phyloP scores from a whole-genome alignment of 2,113 vertebrate genomes.

The Pipa parva region DNA sequence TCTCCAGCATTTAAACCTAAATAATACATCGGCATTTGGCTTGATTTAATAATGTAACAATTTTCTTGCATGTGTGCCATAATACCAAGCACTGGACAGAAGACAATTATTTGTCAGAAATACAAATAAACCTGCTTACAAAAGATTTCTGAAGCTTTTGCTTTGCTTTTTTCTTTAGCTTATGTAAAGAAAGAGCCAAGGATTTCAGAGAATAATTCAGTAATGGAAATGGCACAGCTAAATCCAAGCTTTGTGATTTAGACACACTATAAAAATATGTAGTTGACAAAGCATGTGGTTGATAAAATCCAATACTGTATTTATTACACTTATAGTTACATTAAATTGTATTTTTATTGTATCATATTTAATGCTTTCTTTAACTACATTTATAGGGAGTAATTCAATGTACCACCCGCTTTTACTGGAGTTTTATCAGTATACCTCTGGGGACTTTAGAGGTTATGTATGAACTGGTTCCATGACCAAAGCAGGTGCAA shows the following conservation, averaged over 20 bases:
- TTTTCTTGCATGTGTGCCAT: slow-evolving; percentile 6
- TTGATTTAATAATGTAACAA: slow-evolving; percentile 3
- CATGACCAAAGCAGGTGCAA: too few relatives aligned
- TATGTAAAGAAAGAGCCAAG: not conserved
- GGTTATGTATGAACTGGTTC: too few relatives aligned
- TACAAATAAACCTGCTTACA: slow-evolving; percentile 25
- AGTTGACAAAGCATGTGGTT: too few relatives aligned
- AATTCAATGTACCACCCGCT: too few relatives aligned
- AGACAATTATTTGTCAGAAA: slow-evolving; percentile 25
- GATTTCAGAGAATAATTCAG: slow-evolving; percentile 16
- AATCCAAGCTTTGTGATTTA: not conserved
- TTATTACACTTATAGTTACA: too few relatives aligned
- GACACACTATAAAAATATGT: too few relatives aligned
- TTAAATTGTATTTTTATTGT: too few relatives aligned
- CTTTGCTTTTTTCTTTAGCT: slow-evolving; percentile 8
- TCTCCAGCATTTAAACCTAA: slow-evolving; percentile 5
- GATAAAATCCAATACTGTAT: too few relatives aligned
- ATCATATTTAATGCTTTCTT: too few relatives aligned
- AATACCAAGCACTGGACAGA: slow-evolving; percentile 1
- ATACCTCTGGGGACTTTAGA: too few relatives aligned
- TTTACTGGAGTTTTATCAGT: too few relatives aligned
- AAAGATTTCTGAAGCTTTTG: slow-evolving; percentile 30
- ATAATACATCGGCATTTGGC: slow-evolving; percentile 11
- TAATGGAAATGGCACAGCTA: slow-evolving; percentile 6
- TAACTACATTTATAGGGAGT: too few relatives aligned